These are phyloP conservation scores for Fragum sueziense DNA, from an alignment of 2,888 invertebrate species.

Conservation along the genomic window DNA sequence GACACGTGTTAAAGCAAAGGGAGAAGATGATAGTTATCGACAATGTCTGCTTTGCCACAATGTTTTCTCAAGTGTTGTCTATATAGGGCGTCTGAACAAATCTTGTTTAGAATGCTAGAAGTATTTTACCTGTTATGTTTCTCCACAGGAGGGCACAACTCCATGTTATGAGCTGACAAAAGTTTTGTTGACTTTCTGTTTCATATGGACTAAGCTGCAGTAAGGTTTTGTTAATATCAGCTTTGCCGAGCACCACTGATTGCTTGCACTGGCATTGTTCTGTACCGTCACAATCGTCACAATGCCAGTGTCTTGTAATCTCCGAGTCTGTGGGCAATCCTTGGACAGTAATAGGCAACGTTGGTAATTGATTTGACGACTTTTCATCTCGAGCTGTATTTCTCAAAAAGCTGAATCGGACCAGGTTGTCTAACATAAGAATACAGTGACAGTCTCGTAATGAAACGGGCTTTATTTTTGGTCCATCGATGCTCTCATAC, in stretches of 20 bases:
- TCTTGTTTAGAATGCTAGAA: neutral
- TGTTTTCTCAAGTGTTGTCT: too few species aligned
- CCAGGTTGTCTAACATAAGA: conserved; percentile 43
- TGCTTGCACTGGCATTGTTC: conserved; percentile 24
- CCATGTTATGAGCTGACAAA: neutral
- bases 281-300: conserved; percentile 35
- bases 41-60: too few species aligned
- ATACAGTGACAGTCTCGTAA: conserved; percentile 30
- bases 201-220: neutral
- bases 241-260: neutral
- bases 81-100: too few species aligned
- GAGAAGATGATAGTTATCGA: too few species aligned
- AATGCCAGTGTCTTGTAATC: conserved; percentile 39
- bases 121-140: neutral
- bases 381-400: conserved; percentile 34
- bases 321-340: conserved; percentile 40
- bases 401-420: conserved; percentile 23
- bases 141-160: neutral
- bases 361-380: conserved; percentile 42
- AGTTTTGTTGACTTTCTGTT: neutral
- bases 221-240: neutral
- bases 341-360: conserved; percentile 49
- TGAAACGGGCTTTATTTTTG: neutral
- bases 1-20: too few species aligned
- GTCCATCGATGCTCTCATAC: conserved; percentile 6